Evolutionary conservation across 2,113 vertebrate species (phyloP), one percentile per base, ranked within the genome.

Genomic region (Cyrtonyx montezumae): DNA sequence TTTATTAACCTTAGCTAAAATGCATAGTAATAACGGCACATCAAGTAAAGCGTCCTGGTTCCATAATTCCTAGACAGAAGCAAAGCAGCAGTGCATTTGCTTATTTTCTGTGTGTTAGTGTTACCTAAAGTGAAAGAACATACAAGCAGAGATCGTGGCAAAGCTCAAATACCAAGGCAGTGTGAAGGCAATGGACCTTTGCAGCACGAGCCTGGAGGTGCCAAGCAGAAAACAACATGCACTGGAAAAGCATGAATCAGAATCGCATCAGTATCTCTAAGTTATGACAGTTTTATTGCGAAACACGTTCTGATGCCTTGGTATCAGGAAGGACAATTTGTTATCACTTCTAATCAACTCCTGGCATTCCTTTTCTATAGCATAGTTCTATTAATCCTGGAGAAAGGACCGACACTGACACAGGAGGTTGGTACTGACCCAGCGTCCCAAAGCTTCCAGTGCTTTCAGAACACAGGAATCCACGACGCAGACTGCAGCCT

Each of bases 1-100:
- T 97, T 97, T 96, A 97, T 97, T 97, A 98, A 95, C 87, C 97
- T 97, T 92, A 79, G 95, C 90, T 96, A 66, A 96, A 97, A 91
- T 19, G 67, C 48, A 26, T 71, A 62, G 91, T 53, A 93, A 95
- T 90, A 88, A 92, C 92, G 80, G 73, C 17, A 22, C 71, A 84
- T 80, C 95, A 96, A 89, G 95, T 96, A 94, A 94, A 97, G 93
- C 70, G 84, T 85, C 87, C 88, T 89, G 91, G 93, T 97, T 97
- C 96, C 96, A 86, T 82, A 62, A 89, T 95, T 96, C 92, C 96
- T 96, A 96, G 94, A 95, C 89, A 66, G 83, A 83, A 78, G 4
- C 4, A 4, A 95, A 80, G 79, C 48, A 56, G 36, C 30, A 11
- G 87, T 65, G 43, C 46, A 23, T 92, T 94, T 96, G 56, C 58